Conservation (phyloP, 2,113 vertebrate genomes). For the Ptilorrhoa leucosticta region DNA sequence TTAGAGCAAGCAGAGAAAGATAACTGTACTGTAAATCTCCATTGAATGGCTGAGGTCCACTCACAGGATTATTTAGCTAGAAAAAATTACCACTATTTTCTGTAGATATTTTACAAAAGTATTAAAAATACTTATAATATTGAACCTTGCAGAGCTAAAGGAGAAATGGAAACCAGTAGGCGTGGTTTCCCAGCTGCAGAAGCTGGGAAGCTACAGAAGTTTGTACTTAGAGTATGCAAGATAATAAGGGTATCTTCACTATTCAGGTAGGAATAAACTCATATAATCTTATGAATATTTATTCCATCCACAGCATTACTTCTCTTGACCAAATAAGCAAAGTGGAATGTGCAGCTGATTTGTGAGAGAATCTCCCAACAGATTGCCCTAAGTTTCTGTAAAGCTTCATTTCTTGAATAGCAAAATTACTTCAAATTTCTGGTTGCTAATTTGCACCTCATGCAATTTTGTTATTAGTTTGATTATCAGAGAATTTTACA, state of each 20-base stretch:
- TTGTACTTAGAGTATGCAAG: not conserved
- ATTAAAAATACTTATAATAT: not conserved
- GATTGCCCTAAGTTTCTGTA: not conserved
- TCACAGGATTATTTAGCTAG: not conserved
- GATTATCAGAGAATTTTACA: not conserved
- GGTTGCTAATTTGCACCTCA: not conserved
- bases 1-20: not conserved
- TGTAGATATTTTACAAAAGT: not conserved
- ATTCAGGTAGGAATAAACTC: not conserved
- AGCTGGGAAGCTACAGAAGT: not conserved
- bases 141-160: not conserved
- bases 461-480: not conserved
- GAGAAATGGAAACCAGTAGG: not conserved
- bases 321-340: not conserved
- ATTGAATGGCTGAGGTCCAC: not conserved
- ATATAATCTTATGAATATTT: not conserved
- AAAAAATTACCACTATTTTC: not conserved
- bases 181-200: not conserved
- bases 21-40: not conserved
- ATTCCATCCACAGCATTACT: not conserved
- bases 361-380: not conserved
- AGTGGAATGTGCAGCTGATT: not conserved
- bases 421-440: not conserved
- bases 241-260: not conserved
- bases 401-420: not conserved